These are phyloP conservation scores for Trachops cirrhosus DNA, from an alignment of 2,797 vertebrate species.

Conservation along the genomic window DNA sequence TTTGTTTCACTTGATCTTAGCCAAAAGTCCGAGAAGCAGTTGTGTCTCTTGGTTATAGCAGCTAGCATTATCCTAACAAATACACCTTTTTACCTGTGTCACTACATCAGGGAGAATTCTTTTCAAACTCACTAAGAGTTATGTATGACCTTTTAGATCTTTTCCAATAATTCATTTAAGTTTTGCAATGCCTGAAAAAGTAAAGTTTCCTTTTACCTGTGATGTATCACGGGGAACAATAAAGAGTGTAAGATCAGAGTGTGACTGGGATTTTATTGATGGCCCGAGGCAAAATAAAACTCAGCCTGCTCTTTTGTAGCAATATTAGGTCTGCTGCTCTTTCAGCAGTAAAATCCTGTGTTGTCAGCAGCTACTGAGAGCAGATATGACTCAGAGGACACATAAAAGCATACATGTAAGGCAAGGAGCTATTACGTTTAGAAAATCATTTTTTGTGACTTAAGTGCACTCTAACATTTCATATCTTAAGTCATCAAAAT, in stretches of 20 bases:
- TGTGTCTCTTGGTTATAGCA: background rate
- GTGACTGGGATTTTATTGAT: conserved; percentile 61
- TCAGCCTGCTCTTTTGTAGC: conserved; percentile 49
- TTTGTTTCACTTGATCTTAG: background rate
- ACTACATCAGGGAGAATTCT: background rate
- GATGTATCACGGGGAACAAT: conserved; percentile 52
- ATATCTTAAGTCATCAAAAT: conserved; percentile 38
- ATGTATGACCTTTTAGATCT: background rate
- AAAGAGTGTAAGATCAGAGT: conserved; percentile 61
- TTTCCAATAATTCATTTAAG: conserved; percentile 56
- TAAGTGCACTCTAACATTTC: conserved; percentile 50
- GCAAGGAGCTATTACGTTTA: conserved; percentile 54
- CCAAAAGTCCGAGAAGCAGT: background rate
- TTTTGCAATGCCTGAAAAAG: conserved; percentile 46
- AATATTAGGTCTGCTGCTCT: conserved; percentile 59
- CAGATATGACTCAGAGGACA: conserved; percentile 69
- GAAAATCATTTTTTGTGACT: conserved; percentile 47
- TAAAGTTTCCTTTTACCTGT: conserved; percentile 43
- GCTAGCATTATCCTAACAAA: background rate
- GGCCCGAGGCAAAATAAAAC: conserved; percentile 60
- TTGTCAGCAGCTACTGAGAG: conserved; percentile 67
- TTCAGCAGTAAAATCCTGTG: conserved; percentile 73
- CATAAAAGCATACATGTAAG: conserved; percentile 58
- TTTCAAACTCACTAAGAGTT: background rate
- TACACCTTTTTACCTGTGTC: background rate